Evolutionary conservation across 2,888 invertebrate species (phyloP).

Genomic region (Chrysopilus asiliformis): DNA sequence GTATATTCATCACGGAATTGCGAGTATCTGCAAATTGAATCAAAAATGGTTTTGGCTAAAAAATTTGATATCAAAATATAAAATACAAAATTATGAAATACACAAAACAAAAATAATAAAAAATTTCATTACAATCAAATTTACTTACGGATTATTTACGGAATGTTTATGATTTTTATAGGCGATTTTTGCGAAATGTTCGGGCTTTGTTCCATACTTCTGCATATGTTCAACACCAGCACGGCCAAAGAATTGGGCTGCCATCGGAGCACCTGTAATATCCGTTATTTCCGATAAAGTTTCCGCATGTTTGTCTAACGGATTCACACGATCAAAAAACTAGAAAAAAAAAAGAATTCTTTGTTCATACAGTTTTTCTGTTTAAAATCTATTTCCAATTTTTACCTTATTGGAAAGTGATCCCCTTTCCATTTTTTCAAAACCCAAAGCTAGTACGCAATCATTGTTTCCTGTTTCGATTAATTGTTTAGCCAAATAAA

Average conservation of each 20-base stretch:
- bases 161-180: slow-evolving; percentile 97
- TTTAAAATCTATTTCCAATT: too few species aligned
- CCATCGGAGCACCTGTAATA: slow-evolving; percentile 69
- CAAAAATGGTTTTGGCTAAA: too few species aligned
- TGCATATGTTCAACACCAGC: slow-evolving; percentile 82
- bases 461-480: slow-evolving; percentile 79
- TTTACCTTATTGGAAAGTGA: slow-evolving; percentile 60
- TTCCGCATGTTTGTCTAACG: slow-evolving; percentile 76
- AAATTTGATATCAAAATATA: background rate
- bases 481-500: slow-evolving; percentile 81
- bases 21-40: slow-evolving; percentile 50
- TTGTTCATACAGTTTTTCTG: too few species aligned
- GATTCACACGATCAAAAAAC: slow-evolving; percentile 73
- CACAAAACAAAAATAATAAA: slow-evolving; percentile 1
- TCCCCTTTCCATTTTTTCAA: slow-evolving; percentile 96
- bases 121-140: background rate
- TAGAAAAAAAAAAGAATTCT: too few species aligned
- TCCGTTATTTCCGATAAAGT: slow-evolving; percentile 75
- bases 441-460: slow-evolving; percentile 85
- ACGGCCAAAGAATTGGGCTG: slow-evolving; percentile 93
- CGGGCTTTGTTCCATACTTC: slow-evolving; percentile 74
- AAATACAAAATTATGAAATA: background rate
- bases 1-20: slow-evolving; percentile 89
- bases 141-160: slow-evolving; percentile 75
- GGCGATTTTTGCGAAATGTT: slow-evolving; percentile 95